Evolutionary conservation across 2,113 vertebrate genomes (phyloP).

Genomic region (Butorides virescens): DNA sequence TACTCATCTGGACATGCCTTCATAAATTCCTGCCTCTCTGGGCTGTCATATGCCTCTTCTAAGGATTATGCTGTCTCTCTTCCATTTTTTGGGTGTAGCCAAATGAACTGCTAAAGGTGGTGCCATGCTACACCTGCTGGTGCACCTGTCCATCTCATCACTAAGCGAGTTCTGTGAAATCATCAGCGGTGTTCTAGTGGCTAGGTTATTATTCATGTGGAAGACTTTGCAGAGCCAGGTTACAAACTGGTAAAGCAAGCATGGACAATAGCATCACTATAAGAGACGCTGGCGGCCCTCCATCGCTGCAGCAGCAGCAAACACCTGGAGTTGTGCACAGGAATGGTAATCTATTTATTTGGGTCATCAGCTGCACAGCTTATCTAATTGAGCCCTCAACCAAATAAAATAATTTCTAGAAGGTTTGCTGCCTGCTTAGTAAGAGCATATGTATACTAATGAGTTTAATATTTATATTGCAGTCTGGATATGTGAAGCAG

Average conservation of each 20-base stretch:
- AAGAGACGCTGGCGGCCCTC: not conserved
- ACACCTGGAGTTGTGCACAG: not conserved
- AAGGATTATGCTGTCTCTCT: not conserved
- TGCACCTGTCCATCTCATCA: not conserved
- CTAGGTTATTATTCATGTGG: not conserved
- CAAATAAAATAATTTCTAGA: not conserved
- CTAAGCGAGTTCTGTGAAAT: not conserved
- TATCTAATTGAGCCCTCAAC: not conserved
- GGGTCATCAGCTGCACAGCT: not conserved
- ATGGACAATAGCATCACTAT: not conserved
- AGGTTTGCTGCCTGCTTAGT: not conserved
- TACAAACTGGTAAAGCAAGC: not conserved
- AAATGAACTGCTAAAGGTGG: not conserved
- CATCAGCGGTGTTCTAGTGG: not conserved
- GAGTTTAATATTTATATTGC: not conserved
- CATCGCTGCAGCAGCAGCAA: fast-evolving
- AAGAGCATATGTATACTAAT: not conserved
- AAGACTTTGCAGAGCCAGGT: not conserved
- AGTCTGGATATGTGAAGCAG: not conserved
- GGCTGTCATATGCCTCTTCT: not conserved
- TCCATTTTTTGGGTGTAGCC: not conserved
- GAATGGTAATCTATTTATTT: not conserved
- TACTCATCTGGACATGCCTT: not conserved
- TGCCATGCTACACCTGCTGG: not conserved
- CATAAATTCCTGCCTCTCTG: not conserved